A percentile compares a stretch with the other conserved stretches of the same genome.
phyloP scores from a whole-genome alignment of 2,113 vertebrate genomes.

The Bettongia penicillata region DNA sequence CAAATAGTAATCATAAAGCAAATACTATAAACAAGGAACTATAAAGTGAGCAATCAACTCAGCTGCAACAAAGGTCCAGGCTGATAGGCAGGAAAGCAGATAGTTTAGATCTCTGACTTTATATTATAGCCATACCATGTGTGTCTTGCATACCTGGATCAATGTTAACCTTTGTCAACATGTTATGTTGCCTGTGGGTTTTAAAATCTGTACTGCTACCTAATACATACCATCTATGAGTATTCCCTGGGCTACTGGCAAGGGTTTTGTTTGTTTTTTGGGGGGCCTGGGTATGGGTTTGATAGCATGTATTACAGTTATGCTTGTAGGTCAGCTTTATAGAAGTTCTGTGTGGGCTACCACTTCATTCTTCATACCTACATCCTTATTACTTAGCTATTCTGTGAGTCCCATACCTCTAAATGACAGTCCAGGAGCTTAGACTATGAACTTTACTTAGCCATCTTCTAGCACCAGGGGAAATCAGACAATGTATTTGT shows the following conservation, averaged over 20 bases:
- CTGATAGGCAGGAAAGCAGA: not conserved
- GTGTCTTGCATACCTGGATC: not conserved
- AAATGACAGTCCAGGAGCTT: not conserved
- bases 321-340: not conserved
- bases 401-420: not conserved
- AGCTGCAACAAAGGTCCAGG: not conserved
- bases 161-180: not conserved
- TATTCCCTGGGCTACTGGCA: not conserved
- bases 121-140: not conserved
- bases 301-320: not conserved
- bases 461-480: not conserved
- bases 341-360: not conserved
- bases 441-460: not conserved
- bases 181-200: not conserved
- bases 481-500: not conserved
- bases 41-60: not conserved
- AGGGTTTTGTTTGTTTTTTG: not conserved
- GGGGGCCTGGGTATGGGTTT: not conserved
- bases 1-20: not conserved
- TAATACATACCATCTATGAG: not conserved
- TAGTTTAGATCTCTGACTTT: not conserved
- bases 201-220: not conserved
- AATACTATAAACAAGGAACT: not conserved
- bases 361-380: not conserved
- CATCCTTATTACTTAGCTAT: not conserved